Evolutionary conservation across 1,140 invertebrate genomes (phyloP).

Genomic region (Calephelis nemesis): DNA sequence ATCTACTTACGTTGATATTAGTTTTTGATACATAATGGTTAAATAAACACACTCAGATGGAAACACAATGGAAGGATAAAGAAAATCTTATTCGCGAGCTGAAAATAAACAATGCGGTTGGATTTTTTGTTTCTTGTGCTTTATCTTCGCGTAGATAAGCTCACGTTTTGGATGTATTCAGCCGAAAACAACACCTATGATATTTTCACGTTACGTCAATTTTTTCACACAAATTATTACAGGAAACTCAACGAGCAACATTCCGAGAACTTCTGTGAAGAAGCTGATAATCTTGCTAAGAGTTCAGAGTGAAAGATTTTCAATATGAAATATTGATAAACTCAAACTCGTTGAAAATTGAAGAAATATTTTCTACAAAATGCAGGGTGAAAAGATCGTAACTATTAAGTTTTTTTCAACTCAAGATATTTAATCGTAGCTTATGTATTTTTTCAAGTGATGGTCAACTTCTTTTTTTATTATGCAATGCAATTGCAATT

Average conservation of each 20-base stretch:
- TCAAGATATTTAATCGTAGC: no score
- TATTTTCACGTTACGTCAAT: constrained; percentile 4
- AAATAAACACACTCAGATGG: constrained; percentile 61
- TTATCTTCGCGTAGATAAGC: constrained; percentile 44
- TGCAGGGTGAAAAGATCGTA: no score
- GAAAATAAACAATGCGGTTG: constrained; percentile 55
- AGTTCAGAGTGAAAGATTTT: no score
- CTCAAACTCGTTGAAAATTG: no score
- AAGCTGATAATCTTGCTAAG: no score
- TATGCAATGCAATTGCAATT: no score
- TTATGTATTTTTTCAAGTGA: no score
- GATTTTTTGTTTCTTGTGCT: constrained; percentile 51
- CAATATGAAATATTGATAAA: no score
- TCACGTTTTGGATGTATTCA: constrained; percentile 33
- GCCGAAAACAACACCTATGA: constrained; percentile 20
- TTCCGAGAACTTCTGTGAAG: no score
- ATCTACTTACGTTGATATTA: background rate
- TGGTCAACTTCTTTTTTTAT: no score
- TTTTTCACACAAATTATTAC: constrained; percentile 1
- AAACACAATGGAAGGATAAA: constrained; percentile 61
- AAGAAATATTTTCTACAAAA: no score
- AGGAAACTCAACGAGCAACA: background rate
- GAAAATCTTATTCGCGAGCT: constrained; percentile 50
- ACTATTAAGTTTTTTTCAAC: no score
- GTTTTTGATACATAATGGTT: background rate